These are phyloP conservation scores for Meta bourneti DNA, from an alignment of 2,888 invertebrate species.

Conservation along the genomic window DNA sequence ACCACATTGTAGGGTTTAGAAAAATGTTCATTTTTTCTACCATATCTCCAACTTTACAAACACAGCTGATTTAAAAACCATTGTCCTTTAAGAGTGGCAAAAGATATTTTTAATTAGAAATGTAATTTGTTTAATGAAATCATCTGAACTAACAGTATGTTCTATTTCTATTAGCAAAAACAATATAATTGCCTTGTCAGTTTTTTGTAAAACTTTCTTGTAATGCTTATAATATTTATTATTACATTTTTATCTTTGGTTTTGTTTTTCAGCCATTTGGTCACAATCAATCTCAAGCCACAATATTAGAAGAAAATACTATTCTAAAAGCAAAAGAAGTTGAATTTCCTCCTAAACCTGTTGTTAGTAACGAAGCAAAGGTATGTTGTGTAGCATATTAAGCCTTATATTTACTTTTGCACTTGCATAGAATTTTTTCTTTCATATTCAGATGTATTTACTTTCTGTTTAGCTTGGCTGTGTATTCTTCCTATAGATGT, in stretches of 20 bases:
- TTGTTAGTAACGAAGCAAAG: constrained; percentile 98
- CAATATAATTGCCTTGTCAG: too few relatives aligned
- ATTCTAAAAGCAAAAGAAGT: constrained; percentile 99
- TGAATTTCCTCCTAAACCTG: constrained; percentile 98
- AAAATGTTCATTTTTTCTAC: too few relatives aligned
- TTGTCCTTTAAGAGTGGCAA: too few relatives aligned
- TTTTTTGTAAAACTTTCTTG: not conserved
- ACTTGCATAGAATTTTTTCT: not conserved
- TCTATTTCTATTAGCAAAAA: too few relatives aligned
- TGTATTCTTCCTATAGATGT: not conserved
- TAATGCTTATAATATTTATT: not conserved
- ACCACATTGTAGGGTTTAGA: too few relatives aligned
- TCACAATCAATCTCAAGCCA: constrained; percentile 99
- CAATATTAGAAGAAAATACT: constrained; percentile 99
- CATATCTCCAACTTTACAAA: too few relatives aligned
- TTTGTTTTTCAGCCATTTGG: constrained; percentile 85
- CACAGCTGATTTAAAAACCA: too few relatives aligned
- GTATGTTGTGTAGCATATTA: constrained; percentile 35
- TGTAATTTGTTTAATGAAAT: too few relatives aligned
- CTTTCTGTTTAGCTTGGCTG: not conserved
- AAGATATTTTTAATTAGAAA: too few relatives aligned
- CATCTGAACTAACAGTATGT: too few relatives aligned
- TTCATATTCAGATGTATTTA: not conserved
- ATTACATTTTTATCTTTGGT: not conserved
- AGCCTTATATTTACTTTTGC: not conserved